phyloP scores from a whole-genome alignment of 64 coral and sea anemone species.

The Catalaphyllia jardinei region DNA sequence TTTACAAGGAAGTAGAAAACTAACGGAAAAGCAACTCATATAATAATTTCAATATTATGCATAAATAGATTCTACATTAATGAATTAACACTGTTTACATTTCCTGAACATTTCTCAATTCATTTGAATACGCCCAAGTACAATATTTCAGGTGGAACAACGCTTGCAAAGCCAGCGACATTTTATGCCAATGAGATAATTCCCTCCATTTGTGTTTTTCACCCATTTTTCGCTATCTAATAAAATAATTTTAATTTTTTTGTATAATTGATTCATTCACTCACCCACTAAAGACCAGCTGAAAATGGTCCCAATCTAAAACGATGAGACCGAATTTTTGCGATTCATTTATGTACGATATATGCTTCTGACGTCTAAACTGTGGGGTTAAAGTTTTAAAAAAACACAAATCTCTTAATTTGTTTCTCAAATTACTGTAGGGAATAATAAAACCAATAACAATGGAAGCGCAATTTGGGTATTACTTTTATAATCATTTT shows the following conservation, averaged over 20 bases:
- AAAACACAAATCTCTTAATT: not conserved
- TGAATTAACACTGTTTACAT: not conserved
- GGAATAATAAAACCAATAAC: not conserved
- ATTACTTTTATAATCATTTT: not conserved
- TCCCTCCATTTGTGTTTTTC: not conserved
- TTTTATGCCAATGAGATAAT: conserved; percentile 11
- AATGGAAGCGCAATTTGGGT: not conserved
- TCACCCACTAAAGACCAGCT: not conserved
- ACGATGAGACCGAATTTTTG: not conserved
- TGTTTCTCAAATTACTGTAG: not conserved
- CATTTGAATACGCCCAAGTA: not conserved
- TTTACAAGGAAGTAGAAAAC: conserved; percentile 18
- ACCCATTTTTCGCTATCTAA: not conserved
- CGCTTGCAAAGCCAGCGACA: not conserved
- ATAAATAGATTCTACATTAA: conserved; percentile 32
- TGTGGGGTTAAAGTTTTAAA: not conserved
- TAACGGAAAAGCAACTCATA: not conserved
- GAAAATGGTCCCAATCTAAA: not conserved
- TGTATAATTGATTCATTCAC: conserved; percentile 9
- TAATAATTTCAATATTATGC: conserved; percentile 1
- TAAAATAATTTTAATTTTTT: conserved; percentile 23
- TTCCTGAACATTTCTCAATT: conserved; percentile 15
- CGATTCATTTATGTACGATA: not conserved
- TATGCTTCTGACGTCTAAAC: not conserved
- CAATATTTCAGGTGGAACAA: not conserved